Conservation (phyloP, 2,113 vertebrate species). For the Scortum barcoo region DNA sequence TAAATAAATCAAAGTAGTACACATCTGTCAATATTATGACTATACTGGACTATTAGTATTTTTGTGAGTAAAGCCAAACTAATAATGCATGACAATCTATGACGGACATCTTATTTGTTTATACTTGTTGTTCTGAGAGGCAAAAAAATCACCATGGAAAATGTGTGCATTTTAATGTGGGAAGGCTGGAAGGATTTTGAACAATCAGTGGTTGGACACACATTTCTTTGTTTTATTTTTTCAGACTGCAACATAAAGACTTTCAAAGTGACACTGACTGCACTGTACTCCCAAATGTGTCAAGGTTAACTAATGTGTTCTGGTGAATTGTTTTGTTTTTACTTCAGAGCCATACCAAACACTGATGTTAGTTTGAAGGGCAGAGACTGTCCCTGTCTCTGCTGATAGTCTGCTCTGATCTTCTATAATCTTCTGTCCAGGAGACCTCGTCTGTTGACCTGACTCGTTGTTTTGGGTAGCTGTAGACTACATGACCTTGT, state of each 20-base stretch:
- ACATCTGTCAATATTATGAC: not conserved
- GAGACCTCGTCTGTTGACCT: constrained; percentile 31
- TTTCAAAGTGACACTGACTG: not conserved
- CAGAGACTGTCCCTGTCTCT: constrained; percentile 19
- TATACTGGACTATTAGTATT: not conserved
- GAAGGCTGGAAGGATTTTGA: not conserved
- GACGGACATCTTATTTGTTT: not conserved
- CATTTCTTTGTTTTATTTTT: not conserved
- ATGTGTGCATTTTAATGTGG: not conserved
- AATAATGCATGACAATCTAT: not conserved
- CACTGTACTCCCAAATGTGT: not conserved
- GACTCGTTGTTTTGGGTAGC: constrained; percentile 52
- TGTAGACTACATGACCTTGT: constrained; percentile 29
- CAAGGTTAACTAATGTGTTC: constrained; percentile 41
- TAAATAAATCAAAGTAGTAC: not conserved
- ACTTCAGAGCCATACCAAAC: constrained; percentile 38
- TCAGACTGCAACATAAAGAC: not conserved
- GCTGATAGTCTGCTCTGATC: constrained; percentile 13
- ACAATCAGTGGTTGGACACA: not conserved
- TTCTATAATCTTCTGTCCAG: constrained; percentile 12
- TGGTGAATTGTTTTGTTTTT: constrained; percentile 6
- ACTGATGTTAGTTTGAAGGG: not conserved
- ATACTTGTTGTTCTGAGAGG: not conserved
- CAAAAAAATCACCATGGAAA: not conserved
- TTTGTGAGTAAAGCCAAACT: not conserved